Evolutionary conservation across 2,888 invertebrate species (phyloP), one percentile per base, ranked within the genome.

Genomic region (Pelosia muscerda): DNA sequence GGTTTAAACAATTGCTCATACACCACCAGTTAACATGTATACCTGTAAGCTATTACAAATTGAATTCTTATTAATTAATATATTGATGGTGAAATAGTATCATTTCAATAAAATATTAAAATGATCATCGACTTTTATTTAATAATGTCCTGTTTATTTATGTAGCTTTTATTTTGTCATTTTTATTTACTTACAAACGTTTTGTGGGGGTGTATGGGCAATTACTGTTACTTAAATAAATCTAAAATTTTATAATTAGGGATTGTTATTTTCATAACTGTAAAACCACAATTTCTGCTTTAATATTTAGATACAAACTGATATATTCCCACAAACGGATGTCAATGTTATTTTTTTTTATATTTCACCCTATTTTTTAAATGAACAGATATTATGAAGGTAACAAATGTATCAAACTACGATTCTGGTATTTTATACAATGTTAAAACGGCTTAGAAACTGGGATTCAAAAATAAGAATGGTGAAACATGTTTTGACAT

Each of bases 191-290:
- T 86, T 88, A 81, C 81, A 87, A 88, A 89, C 90, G 90, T 91
- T 93, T 94, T 95, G 94, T 94, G 94, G 94, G 94, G 94, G 94
- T 95, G 94, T 95, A 94, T 95, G 94, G 94, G 94, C 94, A 95
- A 93, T 93, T 83, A 80, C 75, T 87, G 68, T 71, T 71, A 61
- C 62, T 55, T 68, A 49, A 72, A 66, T 74, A 63, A 71, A 60
- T 73, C 69, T 75, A 79, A 72, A 76, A 79, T 78, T 77, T 79
- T 77, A 77, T 73, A 66, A 70, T 67, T 79, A 81, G 79, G 78
- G 76, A 79, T 60, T 70, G 25, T 53, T 71, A 68, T 69, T 25
- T 65, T 65, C 55, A 73, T 77, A 76, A 54, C 63, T 75, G 10
- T 73, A 65, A 26, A 75, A 65, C 73, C 70, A 73, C 76, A 81